Evolutionary conservation across 2,888 invertebrate species (phyloP), one percentile per base, ranked within the genome.

Genomic region (Caenorhabditis afra): DNA sequence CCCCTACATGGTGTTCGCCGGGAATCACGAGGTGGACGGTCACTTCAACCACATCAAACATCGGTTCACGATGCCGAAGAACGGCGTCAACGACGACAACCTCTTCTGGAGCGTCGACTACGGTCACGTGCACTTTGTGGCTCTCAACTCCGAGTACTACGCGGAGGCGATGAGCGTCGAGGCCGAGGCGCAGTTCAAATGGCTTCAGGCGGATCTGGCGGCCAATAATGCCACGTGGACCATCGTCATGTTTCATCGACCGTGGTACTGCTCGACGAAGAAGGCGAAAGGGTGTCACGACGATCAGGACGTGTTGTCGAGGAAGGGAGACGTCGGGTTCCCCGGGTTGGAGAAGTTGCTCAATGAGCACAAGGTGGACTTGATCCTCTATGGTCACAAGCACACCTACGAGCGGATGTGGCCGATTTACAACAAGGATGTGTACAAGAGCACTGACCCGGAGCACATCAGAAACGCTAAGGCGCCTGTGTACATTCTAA

Each of bases 361-460:
- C 88, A 94, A 94, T 90, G 92, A 94, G 83, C 94, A 94, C 91
- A 95, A 95, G 58, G 97, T 98, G 29, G 97, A 98, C 92, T 91
- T 97, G 68, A 94, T 94, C 90, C 92, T 98, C 57, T 97, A 96
- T 95, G 97, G 97, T 0, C 97, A 98, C 91, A 97, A 98, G 91
- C 97, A 98, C 92, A 95, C 95, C 41, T 98, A 97, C 91, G 97
- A 98, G 91, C 93, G 98, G 67, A 92, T 96, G 75, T 97, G 95
- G 95, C 97, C 97, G 3, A 93, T 97, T 79, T 97, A 95, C 91
- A 93, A 97, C 91, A 93, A 94, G 86, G 92, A 88, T 81, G 65
- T 71, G 4, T 75, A 67, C 68, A 73, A 59, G 11, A 47, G 62
- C 7, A 4, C 20, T 3, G 61, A 76, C 29, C 52, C 64, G 10